Evolutionary conservation across 2,797 vertebrate species (phyloP), one percentile per base, ranked within the genome.

Genomic region (Parauchenoglanis ngamensis): DNA sequence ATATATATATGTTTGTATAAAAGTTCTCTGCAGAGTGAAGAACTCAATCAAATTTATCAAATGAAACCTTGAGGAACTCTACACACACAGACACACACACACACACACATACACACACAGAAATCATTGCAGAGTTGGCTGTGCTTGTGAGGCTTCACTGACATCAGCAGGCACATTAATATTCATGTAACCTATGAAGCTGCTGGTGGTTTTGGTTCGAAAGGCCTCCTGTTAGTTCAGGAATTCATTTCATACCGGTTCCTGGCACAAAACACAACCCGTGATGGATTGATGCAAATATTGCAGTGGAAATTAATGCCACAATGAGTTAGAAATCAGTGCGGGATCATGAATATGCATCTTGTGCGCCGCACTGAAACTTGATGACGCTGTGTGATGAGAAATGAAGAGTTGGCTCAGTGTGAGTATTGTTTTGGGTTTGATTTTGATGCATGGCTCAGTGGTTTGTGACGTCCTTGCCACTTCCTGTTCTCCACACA

Each of bases 141-240:
- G 57, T 81, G 78, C 57, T 25, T 35, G 28, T 25, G 54, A 88
- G 46, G 68, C 70, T 70, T 85, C 59, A 81, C 78, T 46, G 77
- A 67, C 83, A 85, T 84, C 70, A 46, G 75, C 72, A 73, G 87
- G 57, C 54, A 28, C 63, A 85, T 86, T 87, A 78, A 89, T 89
- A 88, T 90, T 87, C 44, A 85, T 90, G 85, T 86, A 83, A 87
- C 78, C 82, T 87, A 57, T 85, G 10, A 85, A 13, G 52, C 67
- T 72, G 15, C 40, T 67, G 63, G 35, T 85, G 59, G 46, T 63
- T 59, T 84, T 84, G 87, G 77, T 56, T 85, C 61, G 54, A 87
- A 86, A 82, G 70, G 87, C 54, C 85, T 86, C 59, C 68, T 46
- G 57, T 70, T 87, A 76, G 59, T 86, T 86, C 73, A 59, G 70